A percentile compares a stretch with the other conserved stretches of the same genome.
These are phyloP conservation scores for Acrocephalus kingi DNA, from an alignment of 2,113 vertebrate species.

Conservation along the genomic window DNA sequence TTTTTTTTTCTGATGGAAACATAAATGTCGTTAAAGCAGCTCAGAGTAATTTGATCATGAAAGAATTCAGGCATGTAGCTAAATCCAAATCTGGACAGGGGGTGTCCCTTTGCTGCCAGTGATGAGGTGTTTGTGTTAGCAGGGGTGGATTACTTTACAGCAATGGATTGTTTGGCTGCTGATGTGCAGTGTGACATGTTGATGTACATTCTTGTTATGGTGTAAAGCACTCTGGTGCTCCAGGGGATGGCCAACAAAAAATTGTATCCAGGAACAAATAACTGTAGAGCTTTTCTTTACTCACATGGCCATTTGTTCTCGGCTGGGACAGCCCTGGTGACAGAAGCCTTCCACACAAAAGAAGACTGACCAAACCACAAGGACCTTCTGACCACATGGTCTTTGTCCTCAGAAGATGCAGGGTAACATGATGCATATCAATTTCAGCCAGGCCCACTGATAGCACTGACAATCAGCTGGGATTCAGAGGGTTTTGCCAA, in stretches of 20 bases:
- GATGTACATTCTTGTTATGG: neutral
- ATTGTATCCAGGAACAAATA: neutral
- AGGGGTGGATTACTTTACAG: neutral
- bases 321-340: neutral
- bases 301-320: neutral
- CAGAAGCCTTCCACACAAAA: neutral
- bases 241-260: neutral
- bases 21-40: neutral
- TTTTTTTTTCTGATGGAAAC: neutral
- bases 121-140: neutral
- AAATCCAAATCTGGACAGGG: neutral
- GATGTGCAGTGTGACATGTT: rapidly evolving
- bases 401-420: neutral
- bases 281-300: neutral
- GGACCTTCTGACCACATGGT: neutral
- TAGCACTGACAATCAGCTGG: neutral
- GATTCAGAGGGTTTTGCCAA: neutral
- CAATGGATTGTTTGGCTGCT: neutral
- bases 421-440: rapidly evolving
- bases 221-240: neutral
- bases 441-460: rapidly evolving
- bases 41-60: neutral
- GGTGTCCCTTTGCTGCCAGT: neutral
- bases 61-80: neutral
- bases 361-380: neutral